Conservation (phyloP, 2,888 invertebrate species). For the Thymelicus acteon region DNA sequence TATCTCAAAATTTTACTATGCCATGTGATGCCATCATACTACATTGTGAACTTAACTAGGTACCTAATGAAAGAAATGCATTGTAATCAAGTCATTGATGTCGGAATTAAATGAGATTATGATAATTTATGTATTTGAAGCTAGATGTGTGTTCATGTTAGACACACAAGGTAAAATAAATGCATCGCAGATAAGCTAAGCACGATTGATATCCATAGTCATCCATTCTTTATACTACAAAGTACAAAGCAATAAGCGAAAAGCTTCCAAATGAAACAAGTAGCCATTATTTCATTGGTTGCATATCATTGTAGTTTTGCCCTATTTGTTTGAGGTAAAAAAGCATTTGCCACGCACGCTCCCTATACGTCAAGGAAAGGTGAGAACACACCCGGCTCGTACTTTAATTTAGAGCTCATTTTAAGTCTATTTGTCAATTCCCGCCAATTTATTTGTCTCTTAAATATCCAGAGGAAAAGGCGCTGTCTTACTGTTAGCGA, state of each 20-base stretch:
- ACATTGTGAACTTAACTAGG: no score
- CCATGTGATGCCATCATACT: no score
- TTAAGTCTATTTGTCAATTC: slow-evolving; percentile 45
- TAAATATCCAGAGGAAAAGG: slow-evolving; percentile 18
- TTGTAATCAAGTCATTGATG: no score
- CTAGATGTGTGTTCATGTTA: no score
- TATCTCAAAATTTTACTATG: no score
- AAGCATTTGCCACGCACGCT: slow-evolving; percentile 20
- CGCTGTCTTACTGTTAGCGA: not conserved
- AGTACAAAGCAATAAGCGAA: not conserved
- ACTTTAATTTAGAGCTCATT: slow-evolving; percentile 43
- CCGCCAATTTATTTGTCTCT: slow-evolving; percentile 41
- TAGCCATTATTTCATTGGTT: slow-evolving; percentile 18
- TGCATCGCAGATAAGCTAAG: no score
- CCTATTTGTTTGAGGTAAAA: slow-evolving; percentile 17
- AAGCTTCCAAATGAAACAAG: slow-evolving; percentile 8
- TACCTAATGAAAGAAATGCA: no score
- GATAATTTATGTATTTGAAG: no score
- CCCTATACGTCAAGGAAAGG: slow-evolving; percentile 47
- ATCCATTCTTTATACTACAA: not conserved
- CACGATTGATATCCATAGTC: not conserved
- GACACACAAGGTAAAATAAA: no score
- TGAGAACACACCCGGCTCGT: slow-evolving; percentile 51
- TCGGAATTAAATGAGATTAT: no score
- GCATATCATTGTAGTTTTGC: slow-evolving; percentile 27